These are phyloP conservation scores for Crypturellus undulatus DNA, from an alignment of 2,113 vertebrate genomes.

Conservation along the genomic window DNA sequence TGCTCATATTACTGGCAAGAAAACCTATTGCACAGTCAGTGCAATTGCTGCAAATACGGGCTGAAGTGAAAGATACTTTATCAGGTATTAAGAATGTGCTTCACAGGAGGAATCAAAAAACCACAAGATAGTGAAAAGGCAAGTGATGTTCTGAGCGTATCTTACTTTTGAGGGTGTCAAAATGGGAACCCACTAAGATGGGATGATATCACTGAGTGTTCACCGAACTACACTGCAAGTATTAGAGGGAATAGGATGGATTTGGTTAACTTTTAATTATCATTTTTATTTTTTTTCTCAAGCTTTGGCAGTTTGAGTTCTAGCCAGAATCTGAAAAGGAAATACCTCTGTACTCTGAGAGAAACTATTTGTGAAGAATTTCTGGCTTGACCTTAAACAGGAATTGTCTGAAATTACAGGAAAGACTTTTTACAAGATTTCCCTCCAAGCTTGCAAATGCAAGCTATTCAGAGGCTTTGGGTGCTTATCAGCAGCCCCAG, in stretches of 20 bases:
- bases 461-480: constrained; percentile 45
- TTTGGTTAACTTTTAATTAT: constrained; percentile 43
- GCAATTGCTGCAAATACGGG: background rate
- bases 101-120: background rate
- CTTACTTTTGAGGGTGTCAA: background rate
- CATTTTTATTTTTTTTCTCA: background rate
- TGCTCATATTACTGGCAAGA: background rate
- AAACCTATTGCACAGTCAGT: background rate
- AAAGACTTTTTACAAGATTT: constrained; percentile 64
- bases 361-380: constrained; percentile 66
- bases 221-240: background rate
- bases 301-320: constrained; percentile 11
- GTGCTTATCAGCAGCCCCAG: constrained; percentile 43
- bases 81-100: background rate
- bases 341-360: constrained; percentile 57
- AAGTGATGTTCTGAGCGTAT: background rate
- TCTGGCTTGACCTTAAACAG: constrained; percentile 69
- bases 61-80: background rate
- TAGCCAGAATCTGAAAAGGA: constrained; percentile 60
- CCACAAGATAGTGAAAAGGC: background rate
- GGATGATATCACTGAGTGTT: background rate
- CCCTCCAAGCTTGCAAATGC: constrained; percentile 36
- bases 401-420: constrained; percentile 70
- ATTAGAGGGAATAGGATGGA: background rate
- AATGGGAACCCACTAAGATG: background rate